Percentiles rank a stretch among this genome's conserved stretches.
phyloP scores from a whole-genome alignment of 2,888 invertebrate genomes.

The Spodoptera picta region DNA sequence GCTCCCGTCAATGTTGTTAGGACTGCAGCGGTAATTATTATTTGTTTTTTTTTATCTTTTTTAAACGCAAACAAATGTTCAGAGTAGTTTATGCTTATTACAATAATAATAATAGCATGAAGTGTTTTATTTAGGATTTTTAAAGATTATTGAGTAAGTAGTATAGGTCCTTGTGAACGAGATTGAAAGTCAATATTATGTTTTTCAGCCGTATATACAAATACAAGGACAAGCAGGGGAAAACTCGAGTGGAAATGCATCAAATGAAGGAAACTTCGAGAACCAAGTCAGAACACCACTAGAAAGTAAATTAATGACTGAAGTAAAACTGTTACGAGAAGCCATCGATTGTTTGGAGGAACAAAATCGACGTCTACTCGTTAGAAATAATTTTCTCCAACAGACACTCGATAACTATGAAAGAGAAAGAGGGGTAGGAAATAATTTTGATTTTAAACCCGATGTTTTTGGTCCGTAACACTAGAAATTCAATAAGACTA shows the following conservation, averaged over 20 bases:
- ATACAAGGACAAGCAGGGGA: neutral
- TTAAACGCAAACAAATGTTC: too few relatives aligned
- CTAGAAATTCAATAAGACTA: too few relatives aligned
- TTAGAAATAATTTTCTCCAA: slow-evolving; percentile 14
- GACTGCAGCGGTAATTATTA: too few relatives aligned
- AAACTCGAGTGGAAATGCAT: neutral
- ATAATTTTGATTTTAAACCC: neutral
- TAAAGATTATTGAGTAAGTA: too few relatives aligned
- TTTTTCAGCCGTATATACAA: slow-evolving; percentile 10
- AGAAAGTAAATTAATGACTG: slow-evolving; percentile 14
- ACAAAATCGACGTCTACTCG: slow-evolving; percentile 17
- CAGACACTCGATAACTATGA: neutral
- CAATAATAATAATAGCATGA: too few relatives aligned
- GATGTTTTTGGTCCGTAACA: too few relatives aligned
- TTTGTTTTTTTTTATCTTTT: too few relatives aligned
- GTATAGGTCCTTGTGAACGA: too few relatives aligned
- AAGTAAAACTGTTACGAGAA: slow-evolving; percentile 12
- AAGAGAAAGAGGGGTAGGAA: neutral
- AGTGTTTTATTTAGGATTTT: too few relatives aligned
- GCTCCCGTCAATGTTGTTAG: too few relatives aligned
- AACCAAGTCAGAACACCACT: slow-evolving; percentile 1
- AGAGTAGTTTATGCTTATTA: too few relatives aligned
- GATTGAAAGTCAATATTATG: too few relatives aligned
- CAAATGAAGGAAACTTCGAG: neutral
- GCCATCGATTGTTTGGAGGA: slow-evolving; percentile 16